Evolutionary conservation across 2,797 vertebrate species (phyloP), one percentile per base, ranked within the genome.

Genomic region (Galagoides demidoff): DNA sequence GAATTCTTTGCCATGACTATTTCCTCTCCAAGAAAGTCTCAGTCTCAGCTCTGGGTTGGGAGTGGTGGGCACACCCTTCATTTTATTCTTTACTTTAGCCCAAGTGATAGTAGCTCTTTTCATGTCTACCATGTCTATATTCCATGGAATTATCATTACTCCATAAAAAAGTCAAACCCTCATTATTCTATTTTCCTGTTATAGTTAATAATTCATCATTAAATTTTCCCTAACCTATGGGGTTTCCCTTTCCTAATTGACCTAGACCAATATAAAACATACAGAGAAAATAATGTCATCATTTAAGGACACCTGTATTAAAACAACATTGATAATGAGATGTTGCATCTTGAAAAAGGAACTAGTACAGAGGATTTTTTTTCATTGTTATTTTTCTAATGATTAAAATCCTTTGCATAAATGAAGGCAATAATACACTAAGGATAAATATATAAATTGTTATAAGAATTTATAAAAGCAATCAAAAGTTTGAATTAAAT

Each of bases 31-130:
- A 14, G 17, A 59, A 77, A 31, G 27, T 78, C 14, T 52, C n/a
- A 5, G n/a, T 63, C 27, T 78, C 10, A 63, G 16, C 25, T 4
- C 25, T 17, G 13, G 39, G 22, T 34, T 90, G 52, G 52, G 29
- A 19, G 10, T 5, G 9, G 17, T 2, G 25, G 0, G 1, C 0
- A 7, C 13, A 20, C 27, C 25, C 37, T 84, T 81, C 22, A 2
- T 52, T 22, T 16, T 31, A 5, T 52, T 17, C 31, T 77, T 2
- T 84, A 52, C 84, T 73, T 59, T 16, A 70, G 55, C 5, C 11
- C 11, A 39, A 71, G 19, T 2, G 2, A 5, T 25, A 55, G 7
- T 78, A 11, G 5, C 2, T 61, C 11, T 74, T 39, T 71, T 78
- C 37, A 23, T 43, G 17, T 63, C 43, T 78, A n/a, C 10, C 49